Percentiles rank a stretch among this genome's conserved stretches.
phyloP scores from a whole-genome alignment of 2,113 vertebrate species.

The Ranitomeya imitator region DNA sequence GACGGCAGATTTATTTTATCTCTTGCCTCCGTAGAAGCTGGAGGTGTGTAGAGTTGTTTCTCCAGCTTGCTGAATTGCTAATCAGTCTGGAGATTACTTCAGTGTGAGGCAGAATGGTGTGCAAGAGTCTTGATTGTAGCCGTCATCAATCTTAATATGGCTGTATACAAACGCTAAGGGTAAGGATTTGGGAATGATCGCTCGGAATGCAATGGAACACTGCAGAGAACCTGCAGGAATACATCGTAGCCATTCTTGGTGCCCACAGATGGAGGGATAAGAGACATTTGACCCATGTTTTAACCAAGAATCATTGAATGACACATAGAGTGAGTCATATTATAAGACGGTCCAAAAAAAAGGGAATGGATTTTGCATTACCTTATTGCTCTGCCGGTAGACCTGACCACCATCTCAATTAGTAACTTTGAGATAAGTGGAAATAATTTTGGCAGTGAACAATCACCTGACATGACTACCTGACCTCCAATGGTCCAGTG shows the following conservation, averaged over 20 bases:
- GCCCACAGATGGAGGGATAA: neutral
- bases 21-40: neutral
- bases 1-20: neutral
- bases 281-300: neutral
- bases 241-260: neutral
- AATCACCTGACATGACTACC: no score
- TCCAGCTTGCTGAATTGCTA: constrained; percentile 32
- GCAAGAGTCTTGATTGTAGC: neutral
- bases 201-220: neutral
- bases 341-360: neutral
- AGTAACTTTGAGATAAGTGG: neutral
- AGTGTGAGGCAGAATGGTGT: neutral
- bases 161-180: neutral
- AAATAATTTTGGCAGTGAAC: no score
- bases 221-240: neutral
- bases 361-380: no score
- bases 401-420: neutral
- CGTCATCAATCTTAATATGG: constrained; percentile 20
- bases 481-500: no score
- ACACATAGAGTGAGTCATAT: neutral
- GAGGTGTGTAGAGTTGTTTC: neutral
- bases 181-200: no score
- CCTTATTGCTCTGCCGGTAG: no score
- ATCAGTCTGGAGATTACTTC: constrained; percentile 25
- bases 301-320: neutral